phyloP scores from a whole-genome alignment of 1,140 invertebrate genomes.

The Pygmarrhopalites habei region DNA sequence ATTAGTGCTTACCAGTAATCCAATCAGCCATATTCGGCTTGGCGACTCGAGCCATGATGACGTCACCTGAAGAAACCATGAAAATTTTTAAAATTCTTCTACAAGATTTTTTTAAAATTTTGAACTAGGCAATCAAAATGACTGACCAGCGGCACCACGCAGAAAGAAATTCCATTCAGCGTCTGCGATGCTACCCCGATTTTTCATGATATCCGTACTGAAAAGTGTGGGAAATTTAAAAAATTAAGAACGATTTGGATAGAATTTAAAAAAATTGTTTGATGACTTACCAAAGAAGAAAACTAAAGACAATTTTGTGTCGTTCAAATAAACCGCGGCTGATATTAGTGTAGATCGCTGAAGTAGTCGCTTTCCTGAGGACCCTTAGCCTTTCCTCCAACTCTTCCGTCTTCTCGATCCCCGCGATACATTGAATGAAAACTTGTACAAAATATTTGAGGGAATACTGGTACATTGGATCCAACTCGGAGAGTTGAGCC shows the following conservation, averaged over 20 bases:
- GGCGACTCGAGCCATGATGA: constrained; percentile 31
- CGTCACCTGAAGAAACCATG: too few species aligned
- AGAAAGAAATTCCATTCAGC: constrained; percentile 67
- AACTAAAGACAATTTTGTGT: constrained; percentile 82
- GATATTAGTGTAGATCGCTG: constrained; percentile 74
- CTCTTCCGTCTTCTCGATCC: constrained; percentile 57
- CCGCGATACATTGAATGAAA: constrained; percentile 65
- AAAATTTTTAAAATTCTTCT: too few species aligned
- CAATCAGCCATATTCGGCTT: constrained; percentile 21
- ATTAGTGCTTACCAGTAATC: constrained; percentile 14
- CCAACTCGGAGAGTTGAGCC: constrained; percentile 74
- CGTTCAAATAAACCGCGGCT: constrained; percentile 78
- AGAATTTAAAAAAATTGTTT: too few species aligned
- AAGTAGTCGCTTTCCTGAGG: constrained; percentile 66
- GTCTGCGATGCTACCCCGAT: constrained; percentile 47
- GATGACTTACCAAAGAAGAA: too few species aligned
- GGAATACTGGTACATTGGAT: constrained; percentile 94
- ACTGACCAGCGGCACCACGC: constrained; percentile 53
- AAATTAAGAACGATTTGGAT: too few species aligned
- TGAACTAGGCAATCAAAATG: too few species aligned
- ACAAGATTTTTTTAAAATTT: too few species aligned
- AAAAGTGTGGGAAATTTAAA: too few species aligned
- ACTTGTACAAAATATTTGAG: constrained; percentile 79
- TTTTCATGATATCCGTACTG: constrained; percentile 63
- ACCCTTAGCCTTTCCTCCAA: constrained; percentile 57